phyloP scores from a whole-genome alignment of 2,113 vertebrate genomes.

The Pantherophis guttatus region DNA sequence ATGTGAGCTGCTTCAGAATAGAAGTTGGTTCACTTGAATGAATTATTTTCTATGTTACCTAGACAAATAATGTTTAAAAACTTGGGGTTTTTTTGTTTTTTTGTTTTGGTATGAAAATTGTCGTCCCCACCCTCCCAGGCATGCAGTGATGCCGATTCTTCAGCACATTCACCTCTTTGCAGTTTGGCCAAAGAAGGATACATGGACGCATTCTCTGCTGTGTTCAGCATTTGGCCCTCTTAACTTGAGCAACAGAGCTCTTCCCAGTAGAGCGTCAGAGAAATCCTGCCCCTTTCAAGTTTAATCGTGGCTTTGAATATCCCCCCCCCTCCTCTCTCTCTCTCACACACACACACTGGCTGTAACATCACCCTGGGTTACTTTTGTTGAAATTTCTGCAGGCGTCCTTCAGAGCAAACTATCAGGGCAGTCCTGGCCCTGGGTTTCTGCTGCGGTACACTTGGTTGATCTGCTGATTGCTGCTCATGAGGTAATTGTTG shows the following conservation, averaged over 20 bases:
- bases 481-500: neutral
- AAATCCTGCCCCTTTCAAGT: neutral
- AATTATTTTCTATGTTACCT: neutral
- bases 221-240: neutral
- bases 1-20: neutral
- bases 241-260: neutral
- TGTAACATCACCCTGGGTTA: neutral
- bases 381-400: neutral
- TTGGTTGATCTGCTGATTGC: neutral
- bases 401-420: slow-evolving; percentile 12
- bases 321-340: too few species aligned
- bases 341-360: neutral
- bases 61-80: neutral
- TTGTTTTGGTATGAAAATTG: too few species aligned
- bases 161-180: neutral
- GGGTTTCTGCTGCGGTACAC: neutral
- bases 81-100: too few species aligned
- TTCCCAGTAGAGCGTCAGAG: neutral
- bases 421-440: neutral
- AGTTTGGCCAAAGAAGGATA: neutral
- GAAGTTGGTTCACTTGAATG: neutral
- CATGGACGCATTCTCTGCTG: neutral
- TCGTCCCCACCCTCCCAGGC: too few species aligned
- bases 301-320: neutral
- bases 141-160: neutral